Conservation (phyloP, 2,113 vertebrate species). For the Prunella fulvescens region DNA sequence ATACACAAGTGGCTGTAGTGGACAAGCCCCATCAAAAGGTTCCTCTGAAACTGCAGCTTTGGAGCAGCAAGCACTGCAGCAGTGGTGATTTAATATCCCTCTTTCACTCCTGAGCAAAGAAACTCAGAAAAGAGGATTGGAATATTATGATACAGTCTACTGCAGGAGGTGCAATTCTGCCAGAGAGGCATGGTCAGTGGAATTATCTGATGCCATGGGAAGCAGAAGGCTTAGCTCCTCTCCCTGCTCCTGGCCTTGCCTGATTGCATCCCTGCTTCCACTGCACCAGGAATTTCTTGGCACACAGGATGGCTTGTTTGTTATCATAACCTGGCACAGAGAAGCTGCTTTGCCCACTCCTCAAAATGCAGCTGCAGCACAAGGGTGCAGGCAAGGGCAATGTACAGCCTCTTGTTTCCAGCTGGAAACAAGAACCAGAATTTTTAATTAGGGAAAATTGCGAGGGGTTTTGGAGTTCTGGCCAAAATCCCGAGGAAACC, state of each 20-base stretch:
- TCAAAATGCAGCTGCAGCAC: background rate
- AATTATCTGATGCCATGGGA: background rate
- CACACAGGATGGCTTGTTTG: background rate
- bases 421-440: background rate
- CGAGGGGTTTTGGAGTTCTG: background rate
- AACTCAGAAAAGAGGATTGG: background rate
- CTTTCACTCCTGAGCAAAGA: background rate
- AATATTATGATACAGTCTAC: background rate
- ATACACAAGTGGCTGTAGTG: background rate
- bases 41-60: background rate
- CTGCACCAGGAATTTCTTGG: background rate
- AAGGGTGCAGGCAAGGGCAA: background rate
- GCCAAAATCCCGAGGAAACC: background rate
- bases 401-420: background rate
- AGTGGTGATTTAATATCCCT: background rate
- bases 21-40: background rate
- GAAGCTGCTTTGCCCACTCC: background rate
- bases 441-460: background rate
- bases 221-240: background rate
- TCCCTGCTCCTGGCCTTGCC: background rate
- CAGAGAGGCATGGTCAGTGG: background rate
- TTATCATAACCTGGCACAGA: background rate
- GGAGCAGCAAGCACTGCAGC: background rate
- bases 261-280: background rate
- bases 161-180: background rate